These are phyloP conservation scores for Cerceris rybyensis DNA, from an alignment of 2,888 invertebrate species.

Conservation along the genomic window DNA sequence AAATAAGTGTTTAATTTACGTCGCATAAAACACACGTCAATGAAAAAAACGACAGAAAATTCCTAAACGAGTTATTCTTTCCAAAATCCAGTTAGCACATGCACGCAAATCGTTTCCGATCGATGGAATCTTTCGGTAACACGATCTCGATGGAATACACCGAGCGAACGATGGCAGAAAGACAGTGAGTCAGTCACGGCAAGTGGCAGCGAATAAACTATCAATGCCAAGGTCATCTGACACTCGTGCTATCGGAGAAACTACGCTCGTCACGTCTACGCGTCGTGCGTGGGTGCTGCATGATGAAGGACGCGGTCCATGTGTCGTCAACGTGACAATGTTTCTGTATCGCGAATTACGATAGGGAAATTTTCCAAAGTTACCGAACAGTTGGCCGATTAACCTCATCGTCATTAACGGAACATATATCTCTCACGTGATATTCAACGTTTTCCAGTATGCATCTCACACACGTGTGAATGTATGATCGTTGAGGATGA, in stretches of 20 bases:
- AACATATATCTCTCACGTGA: too few species aligned
- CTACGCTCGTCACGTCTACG: background rate
- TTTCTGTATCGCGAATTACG: constrained; percentile 1
- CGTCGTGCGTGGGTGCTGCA: constrained; percentile 20
- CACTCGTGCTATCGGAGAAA: background rate
- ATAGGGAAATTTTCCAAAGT: too few species aligned
- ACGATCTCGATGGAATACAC: constrained; percentile 12
- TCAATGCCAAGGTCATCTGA: constrained; percentile 46
- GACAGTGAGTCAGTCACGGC: constrained; percentile 13
- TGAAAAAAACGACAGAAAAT: too few species aligned
- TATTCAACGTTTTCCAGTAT: too few species aligned
- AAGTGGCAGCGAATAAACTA: constrained; percentile 6
- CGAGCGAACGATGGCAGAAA: background rate
- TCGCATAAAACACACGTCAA: too few species aligned
- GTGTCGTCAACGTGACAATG: constrained; percentile 4
- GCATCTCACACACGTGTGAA: too few species aligned
- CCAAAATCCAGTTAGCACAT: background rate
- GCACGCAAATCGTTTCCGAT: background rate
- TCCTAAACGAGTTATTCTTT: background rate
- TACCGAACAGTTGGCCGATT: too few species aligned
- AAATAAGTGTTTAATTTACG: too few species aligned
- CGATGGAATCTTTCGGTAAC: constrained; percentile 34
- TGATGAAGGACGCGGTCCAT: constrained; percentile 1
- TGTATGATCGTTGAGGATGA: too few species aligned
- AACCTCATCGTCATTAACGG: too few species aligned